Base-by-base conservation (phyloP, 2,888 invertebrate genomes). In the Dendrolimus pini region DNA sequence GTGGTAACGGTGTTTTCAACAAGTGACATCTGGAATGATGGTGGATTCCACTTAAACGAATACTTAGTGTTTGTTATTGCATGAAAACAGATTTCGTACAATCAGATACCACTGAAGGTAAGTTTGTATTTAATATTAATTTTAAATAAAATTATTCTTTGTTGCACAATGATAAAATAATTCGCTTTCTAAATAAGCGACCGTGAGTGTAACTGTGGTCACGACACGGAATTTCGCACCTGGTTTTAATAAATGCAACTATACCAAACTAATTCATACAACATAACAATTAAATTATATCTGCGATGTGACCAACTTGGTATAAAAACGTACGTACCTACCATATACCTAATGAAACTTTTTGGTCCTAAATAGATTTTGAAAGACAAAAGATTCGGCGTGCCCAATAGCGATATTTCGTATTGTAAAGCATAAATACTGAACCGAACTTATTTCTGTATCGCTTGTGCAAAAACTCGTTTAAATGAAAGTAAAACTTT, bases 181-280 rank as follows among this genome's bases (percentile, higher is more conserved):
- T 79, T 79, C 83, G 87, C 89, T 89, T 89, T 89, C 89, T 88
- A 89, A 85, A 85, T 80, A 72, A 67, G 71, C 83, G 89, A 76
- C 89, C 89, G 83, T 89, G 89, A 88, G 86, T 88, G 85, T 81
- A 80, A 77, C 77, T 71, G 74, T 74, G 75, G 83, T 82, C 82
- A 84, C 83, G 82, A 83, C 69, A 65, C 73, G 67, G 68, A 78
- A 80, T 74, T 80, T 78, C 68, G 72, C 71, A 61, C 64, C 63
- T 47, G 9, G 47, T 47, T 47, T 47, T 47, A 9, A 47, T 47
- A 47, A 47, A 10, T 47, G 12, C 47, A 47, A 47, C 47, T 47
- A 65, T 63, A 67, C 73, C 74, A 74, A 72, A 79, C 72, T 71
- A 69, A 74, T 76, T 73, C 72, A 74, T 74, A 70, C 64, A 66